Base-by-base conservation (phyloP, 2,113 vertebrate species). In the Scytalopus superciliaris region DNA sequence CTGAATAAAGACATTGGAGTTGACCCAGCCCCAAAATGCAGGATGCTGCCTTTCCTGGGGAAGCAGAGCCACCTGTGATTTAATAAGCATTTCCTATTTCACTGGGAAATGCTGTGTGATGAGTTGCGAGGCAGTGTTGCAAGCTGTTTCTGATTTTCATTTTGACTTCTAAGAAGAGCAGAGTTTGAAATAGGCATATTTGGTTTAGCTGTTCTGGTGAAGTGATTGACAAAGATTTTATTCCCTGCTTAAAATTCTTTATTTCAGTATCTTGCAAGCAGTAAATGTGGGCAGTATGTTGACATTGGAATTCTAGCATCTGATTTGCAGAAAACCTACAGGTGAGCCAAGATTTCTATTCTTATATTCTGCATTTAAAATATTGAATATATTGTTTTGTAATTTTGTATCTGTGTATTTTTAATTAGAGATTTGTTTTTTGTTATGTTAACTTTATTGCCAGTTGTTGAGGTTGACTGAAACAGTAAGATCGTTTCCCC, bases 281-380 rank as follows among this genome's bases (percentile, higher is more conserved):
- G 98, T 57, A 98, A 96, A 88, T 98, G 84, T 91, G 98, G 97
- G 40, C 94, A 98, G 33, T 99, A 98, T 80, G 99, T 99, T 90
- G 99, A 99, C 94, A 96, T 98, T 30, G 96, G 96, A 42, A 73
- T 96, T 52, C 95, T 99, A 96, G 98, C 99, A 8, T 94, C 97
- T 49, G 98, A 99, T 40, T 98, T 99, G 60, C 99, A 99, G 89
- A 98, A 96, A 96, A 97, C 97, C 19, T 98, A 99, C 98, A 99
- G 99, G 99, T 98, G 89, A 98, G 98, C 80, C 57, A 86, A 55
- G 11, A 33, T 68, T 59, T 42, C 37, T 72, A 5, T 89, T 74
- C 33, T 87, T 89, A 15, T 4, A 23, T 31, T 73, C 42, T 47
- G 3, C 9, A 28, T 50, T 81, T 5, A 59, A 69, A 68, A 60